A percentile compares a stretch with the other conserved stretches of the same genome.
phyloP scores from a whole-genome alignment of 2,113 vertebrate genomes.

The Phyllostomus discolor region DNA sequence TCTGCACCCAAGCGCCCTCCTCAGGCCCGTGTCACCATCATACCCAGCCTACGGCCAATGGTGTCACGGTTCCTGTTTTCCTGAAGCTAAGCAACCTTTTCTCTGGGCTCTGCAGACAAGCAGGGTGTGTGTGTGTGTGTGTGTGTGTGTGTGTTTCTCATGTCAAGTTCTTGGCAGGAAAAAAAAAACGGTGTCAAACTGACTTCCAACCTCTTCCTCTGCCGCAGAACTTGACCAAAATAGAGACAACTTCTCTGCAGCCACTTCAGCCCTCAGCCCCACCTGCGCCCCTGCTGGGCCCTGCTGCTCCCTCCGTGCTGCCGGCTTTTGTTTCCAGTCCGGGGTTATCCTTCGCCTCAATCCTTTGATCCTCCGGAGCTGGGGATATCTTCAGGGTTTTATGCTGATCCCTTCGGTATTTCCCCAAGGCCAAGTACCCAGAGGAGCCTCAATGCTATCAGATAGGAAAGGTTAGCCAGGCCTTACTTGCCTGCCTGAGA shows the following conservation, averaged over 20 bases:
- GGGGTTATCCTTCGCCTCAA: neutral
- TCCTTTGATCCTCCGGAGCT: conserved; percentile 40
- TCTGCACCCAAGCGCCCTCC: accelerated
- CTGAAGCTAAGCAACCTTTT: neutral
- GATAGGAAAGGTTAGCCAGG: neutral
- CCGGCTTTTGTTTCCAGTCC: neutral
- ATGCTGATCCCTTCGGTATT: neutral
- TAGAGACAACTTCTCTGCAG: accelerated
- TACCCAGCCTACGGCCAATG: accelerated
- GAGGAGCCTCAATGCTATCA: neutral
- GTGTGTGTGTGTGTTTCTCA: neutral
- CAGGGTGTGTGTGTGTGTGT: neutral
- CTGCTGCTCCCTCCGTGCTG: neutral
- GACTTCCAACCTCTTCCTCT: neutral
- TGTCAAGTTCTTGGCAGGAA: neutral
- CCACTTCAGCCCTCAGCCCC: neutral
- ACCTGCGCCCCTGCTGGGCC: too few species aligned
- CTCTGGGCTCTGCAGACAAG: neutral
- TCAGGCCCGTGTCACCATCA: accelerated
- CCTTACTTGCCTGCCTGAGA: neutral
- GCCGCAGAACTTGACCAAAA: neutral
- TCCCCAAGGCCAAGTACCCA: neutral
- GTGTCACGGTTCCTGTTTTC: neutral
- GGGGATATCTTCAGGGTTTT: neutral
- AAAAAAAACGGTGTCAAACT: neutral